Conservation (phyloP, 1,140 invertebrate genomes). For the Andrena cerasifolii region DNA sequence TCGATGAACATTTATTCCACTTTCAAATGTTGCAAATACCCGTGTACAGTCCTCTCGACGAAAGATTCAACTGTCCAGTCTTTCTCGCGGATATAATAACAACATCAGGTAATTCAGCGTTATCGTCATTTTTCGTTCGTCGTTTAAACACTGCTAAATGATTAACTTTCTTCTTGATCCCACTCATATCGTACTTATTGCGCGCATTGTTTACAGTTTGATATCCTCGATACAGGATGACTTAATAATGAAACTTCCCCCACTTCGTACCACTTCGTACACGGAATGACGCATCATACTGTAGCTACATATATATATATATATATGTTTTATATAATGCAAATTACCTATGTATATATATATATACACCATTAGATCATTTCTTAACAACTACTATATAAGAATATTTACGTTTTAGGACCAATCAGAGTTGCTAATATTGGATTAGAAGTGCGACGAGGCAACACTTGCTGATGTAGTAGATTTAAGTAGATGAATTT, state of each 20-base stretch:
- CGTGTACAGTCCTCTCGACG: constrained; percentile 87
- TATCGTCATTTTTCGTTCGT: constrained; percentile 86
- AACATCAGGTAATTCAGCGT: constrained; percentile 85
- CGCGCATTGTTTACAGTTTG: constrained; percentile 29
- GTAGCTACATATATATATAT: not conserved
- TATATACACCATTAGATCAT: no score
- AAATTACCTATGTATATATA: no score
- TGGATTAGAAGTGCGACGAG: no score
- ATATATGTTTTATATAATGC: no score
- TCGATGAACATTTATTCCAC: constrained; percentile 16
- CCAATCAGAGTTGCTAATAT: no score
- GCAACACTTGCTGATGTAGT: no score
- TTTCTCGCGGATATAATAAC: constrained; percentile 90
- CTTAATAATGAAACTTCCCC: constrained; percentile 28
- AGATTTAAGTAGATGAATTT: no score
- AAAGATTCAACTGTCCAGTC: constrained; percentile 90
- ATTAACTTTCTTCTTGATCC: constrained; percentile 79
- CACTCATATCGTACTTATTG: constrained; percentile 50
- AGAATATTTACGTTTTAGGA: no score
- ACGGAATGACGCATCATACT: not conserved
- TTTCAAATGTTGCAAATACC: constrained; percentile 83
- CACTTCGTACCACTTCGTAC: not conserved
- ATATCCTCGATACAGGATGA: constrained; percentile 30
- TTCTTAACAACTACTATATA: no score
- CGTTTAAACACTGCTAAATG: constrained; percentile 86